phyloP scores from a whole-genome alignment of 2,888 invertebrate genomes.

The Oxystoma pomonae region DNA sequence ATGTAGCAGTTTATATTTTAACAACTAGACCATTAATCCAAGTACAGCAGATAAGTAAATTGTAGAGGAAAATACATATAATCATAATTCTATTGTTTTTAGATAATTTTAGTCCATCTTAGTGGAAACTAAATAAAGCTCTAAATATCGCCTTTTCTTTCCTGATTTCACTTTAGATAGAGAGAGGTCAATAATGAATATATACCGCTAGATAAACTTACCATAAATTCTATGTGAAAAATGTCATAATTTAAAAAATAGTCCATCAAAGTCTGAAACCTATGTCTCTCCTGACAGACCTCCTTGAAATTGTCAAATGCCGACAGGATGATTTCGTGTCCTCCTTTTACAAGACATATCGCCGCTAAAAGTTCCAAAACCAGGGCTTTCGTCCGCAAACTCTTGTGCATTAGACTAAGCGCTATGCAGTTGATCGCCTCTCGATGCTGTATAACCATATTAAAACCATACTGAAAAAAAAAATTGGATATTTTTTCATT shows the following conservation, averaged over 20 bases:
- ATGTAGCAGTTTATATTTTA: no score
- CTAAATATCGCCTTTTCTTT: no score
- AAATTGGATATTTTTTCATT: no score
- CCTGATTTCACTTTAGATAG: no score
- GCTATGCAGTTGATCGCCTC: conserved; percentile 99
- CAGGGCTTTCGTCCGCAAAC: conserved; percentile 92
- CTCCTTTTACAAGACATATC: conserved; percentile 97
- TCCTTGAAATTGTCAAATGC: conserved; percentile 99
- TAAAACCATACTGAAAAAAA: conserved; percentile 85
- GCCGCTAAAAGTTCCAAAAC: conserved; percentile 96
- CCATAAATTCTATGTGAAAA: conserved; percentile 99
- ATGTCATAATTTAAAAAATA: conserved; percentile 95
- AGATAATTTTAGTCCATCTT: no score
- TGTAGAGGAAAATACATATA: no score
- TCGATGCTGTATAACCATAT: conserved; percentile 96
- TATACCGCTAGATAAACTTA: no score
- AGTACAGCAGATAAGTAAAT: no score
- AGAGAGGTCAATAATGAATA: no score
- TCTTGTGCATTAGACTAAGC: conserved; percentile 93
- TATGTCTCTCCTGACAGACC: conserved; percentile 75
- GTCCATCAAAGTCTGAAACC: conserved; percentile 97
- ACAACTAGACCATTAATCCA: no score
- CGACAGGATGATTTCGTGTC: conserved; percentile 95
- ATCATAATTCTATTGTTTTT: no score
- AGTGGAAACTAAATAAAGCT: no score